Evolutionary conservation across 1,140 invertebrate genomes (phyloP).

Genomic region (Sweltsa coloradensis): DNA sequence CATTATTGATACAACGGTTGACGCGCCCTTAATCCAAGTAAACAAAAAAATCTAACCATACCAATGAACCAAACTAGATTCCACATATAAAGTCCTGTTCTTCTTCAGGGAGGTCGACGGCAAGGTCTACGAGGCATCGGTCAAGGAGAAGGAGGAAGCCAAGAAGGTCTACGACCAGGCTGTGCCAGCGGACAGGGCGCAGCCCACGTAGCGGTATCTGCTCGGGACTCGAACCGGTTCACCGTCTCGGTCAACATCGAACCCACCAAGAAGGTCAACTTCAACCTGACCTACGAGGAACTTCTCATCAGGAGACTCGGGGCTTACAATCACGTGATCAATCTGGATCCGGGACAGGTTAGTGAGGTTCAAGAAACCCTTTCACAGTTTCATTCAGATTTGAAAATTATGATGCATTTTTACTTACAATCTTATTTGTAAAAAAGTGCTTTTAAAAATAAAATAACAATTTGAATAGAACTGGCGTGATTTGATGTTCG

Average conservation of each 20-base stretch:
- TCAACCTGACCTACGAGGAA: constrained; percentile 53
- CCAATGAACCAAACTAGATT: neutral
- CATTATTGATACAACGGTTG: neutral
- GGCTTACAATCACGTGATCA: constrained; percentile 45
- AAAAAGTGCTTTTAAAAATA: too few species aligned
- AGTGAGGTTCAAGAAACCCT: too few species aligned
- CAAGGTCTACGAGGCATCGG: constrained; percentile 36
- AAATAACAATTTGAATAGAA: too few species aligned
- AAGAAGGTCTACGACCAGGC: constrained; percentile 47
- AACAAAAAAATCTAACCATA: too few species aligned
- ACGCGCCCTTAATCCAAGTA: too few species aligned
- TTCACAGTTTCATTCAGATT: too few species aligned
- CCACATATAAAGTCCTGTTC: neutral
- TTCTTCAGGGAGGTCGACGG: constrained; percentile 35
- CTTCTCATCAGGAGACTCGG: constrained; percentile 39
- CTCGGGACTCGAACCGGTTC: constrained; percentile 50
- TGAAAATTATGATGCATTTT: too few species aligned
- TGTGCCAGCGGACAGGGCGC: constrained; percentile 42
- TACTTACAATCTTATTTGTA: too few species aligned
- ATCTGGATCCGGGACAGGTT: constrained; percentile 42
- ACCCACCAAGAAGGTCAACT: constrained; percentile 38
- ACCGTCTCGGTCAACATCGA: constrained; percentile 47
- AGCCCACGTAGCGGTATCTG: constrained; percentile 39
- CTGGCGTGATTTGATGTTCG: too few species aligned
- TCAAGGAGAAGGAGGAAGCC: constrained; percentile 48